Evolutionary conservation across 1,140 invertebrate species (phyloP), one percentile per base, ranked within the genome.

Genomic region (Drosophila auraria): DNA sequence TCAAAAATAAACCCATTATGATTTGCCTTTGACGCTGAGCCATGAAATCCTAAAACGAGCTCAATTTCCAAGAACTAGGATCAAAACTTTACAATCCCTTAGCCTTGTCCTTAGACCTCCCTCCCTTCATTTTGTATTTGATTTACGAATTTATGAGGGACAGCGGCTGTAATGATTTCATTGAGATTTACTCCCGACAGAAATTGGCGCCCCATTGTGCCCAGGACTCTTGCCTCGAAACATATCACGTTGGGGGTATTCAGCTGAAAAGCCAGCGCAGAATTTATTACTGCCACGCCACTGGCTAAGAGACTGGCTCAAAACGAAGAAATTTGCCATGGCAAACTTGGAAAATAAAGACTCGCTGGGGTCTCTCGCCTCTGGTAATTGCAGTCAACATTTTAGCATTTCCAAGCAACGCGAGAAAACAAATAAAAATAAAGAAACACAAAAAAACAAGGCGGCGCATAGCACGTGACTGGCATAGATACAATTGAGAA

Each of bases 201-300:
- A 42, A 73, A 73, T 73, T 72, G 70, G 70, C 68, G 70, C 68
- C 70, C 54, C 70, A 73, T 72, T 72, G 70, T 73, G 53, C 44
- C 20, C 2, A 23, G 20, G 65, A 36, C 30, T 47, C 38, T 44
- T 27, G 15, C 40, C 20, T 15, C 33, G 12, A 1, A 2, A n/a
- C 42, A 9, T n/a, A 17, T 23, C 36, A 30, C 20, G 33, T 42
- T 68, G 62, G 40, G 54, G 40, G 42, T n/a, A 47, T 44, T 14
- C 17, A 50, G 25, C 38, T 69, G 60, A 44, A 51, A 53, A 72
- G 70, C 36, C 70, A 51, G 47, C 15, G 68, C 7, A 33, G 53
- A 73, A 73, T 73, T 73, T 73, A 73, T 53, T 54, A 51, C 68
- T 60, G 25, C 36, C 65, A 59, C 20, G 27, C 25, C 27, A 30